Percentiles rank a stretch among this genome's conserved stretches.
Evolutionary conservation across 2,113 vertebrate species (phyloP).

Genomic region (Scopus umbretta): DNA sequence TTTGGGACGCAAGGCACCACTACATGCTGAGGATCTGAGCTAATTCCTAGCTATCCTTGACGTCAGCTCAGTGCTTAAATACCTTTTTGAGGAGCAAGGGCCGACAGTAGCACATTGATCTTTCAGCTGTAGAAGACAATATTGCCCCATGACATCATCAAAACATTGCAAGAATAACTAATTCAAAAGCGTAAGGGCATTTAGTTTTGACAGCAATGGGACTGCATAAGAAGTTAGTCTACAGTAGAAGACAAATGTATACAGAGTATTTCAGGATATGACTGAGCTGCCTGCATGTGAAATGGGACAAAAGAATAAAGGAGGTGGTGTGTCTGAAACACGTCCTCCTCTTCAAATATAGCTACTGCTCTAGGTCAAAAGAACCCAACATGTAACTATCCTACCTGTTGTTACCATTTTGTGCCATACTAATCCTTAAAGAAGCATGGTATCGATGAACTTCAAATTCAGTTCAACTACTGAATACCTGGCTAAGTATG

Average conservation of each 20-base stretch:
- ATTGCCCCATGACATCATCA: not conserved
- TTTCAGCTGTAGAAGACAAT: not conserved
- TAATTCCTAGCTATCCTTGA: not conserved
- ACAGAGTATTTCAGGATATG: not conserved
- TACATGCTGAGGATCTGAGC: not conserved
- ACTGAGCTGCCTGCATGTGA: not conserved
- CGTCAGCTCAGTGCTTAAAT: not conserved
- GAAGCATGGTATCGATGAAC: not conserved
- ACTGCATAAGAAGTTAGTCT: not conserved
- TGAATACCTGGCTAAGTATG: not conserved
- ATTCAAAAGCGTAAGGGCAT: not conserved
- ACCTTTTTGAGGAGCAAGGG: not conserved
- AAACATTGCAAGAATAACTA: not conserved
- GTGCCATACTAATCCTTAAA: not conserved
- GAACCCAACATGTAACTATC: not conserved
- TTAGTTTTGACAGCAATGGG: not conserved
- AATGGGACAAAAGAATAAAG: not conserved
- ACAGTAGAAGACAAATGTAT: not conserved
- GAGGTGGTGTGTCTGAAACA: not conserved
- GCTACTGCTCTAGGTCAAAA: not conserved
- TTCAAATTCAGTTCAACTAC: not conserved
- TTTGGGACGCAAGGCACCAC: fast-evolving
- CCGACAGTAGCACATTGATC: not conserved
- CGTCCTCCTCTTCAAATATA: not conserved
- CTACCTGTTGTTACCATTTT: not conserved